Evolutionary conservation across 2,797 vertebrate genomes (phyloP).

Genomic region (Rhinella marina): DNA sequence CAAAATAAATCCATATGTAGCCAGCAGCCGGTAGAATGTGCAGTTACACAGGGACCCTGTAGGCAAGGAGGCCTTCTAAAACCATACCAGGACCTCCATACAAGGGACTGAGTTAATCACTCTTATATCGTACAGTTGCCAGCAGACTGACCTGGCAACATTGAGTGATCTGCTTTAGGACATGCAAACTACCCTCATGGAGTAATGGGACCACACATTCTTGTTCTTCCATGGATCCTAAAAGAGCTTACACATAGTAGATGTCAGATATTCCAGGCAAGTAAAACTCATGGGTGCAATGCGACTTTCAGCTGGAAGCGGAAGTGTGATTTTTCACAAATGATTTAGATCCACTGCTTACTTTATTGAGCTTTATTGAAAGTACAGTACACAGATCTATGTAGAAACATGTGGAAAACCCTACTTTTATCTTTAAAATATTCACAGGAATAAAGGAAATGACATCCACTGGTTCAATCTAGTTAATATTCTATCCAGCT

Average conservation of each 20-base stretch:
- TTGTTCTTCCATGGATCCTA: not conserved
- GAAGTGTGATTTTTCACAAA: not conserved
- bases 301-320: not conserved
- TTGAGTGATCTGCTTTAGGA: no score
- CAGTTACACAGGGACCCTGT: no score
- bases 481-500: conserved; percentile 52
- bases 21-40: no score
- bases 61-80: no score
- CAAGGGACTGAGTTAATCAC: no score
- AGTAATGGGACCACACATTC: no score
- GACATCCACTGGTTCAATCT: conserved; percentile 13
- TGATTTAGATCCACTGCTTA: not conserved
- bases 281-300: not conserved
- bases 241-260: not conserved
- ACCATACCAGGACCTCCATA: no score
- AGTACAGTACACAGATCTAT: not conserved
- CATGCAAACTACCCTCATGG: no score
- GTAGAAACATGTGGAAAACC: not conserved
- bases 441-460: not conserved
- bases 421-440: not conserved
- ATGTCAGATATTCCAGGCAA: not conserved
- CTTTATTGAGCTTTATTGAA: not conserved
- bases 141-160: no score
- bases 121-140: no score
- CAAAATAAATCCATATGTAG: no score